A percentile compares a stretch with the other conserved stretches of the same genome.
These are phyloP conservation scores for Halyomorpha halys DNA, from an alignment of 1,140 invertebrate genomes.

Conservation along the genomic window DNA sequence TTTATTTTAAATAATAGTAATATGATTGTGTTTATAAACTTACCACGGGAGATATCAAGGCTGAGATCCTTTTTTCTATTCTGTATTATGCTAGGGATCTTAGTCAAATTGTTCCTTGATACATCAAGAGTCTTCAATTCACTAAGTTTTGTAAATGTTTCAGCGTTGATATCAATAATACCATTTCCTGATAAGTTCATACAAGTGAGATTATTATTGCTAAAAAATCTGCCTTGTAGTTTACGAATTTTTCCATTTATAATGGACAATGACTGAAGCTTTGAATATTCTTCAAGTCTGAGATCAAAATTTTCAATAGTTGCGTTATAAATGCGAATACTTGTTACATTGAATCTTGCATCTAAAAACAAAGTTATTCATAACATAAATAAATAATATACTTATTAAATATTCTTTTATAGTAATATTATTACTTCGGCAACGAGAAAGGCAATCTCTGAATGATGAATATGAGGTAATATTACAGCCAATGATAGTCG, in stretches of 20 bases:
- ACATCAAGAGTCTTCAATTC: slow-evolving; percentile 25
- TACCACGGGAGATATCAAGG: slow-evolving; percentile 26
- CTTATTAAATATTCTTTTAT: neutral
- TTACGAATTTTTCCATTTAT: slow-evolving; percentile 21
- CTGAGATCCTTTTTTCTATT: slow-evolving; percentile 19
- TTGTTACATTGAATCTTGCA: neutral
- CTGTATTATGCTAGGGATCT: slow-evolving; percentile 16
- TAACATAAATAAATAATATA: too few relatives aligned
- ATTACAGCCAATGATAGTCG: neutral
- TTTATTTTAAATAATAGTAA: too few relatives aligned
- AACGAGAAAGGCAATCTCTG: neutral
- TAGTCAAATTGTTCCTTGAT: slow-evolving; percentile 25
- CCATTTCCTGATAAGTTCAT: slow-evolving; percentile 25
- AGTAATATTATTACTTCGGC: neutral
- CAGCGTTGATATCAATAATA: slow-evolving; percentile 19
- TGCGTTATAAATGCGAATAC: slow-evolving; percentile 16
- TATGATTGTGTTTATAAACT: too few relatives aligned
- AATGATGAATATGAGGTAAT: neutral
- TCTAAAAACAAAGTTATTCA: neutral
- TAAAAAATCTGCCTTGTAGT: slow-evolving; percentile 23
- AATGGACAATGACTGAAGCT: slow-evolving; percentile 22
- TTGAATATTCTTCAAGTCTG: neutral
- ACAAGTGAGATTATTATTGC: slow-evolving; percentile 20
- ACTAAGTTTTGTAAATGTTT: slow-evolving; percentile 12
- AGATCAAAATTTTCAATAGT: slow-evolving; percentile 18